These are phyloP conservation scores for Chloromyia formosa DNA, from an alignment of 2,888 invertebrate genomes.

Conservation along the genomic window DNA sequence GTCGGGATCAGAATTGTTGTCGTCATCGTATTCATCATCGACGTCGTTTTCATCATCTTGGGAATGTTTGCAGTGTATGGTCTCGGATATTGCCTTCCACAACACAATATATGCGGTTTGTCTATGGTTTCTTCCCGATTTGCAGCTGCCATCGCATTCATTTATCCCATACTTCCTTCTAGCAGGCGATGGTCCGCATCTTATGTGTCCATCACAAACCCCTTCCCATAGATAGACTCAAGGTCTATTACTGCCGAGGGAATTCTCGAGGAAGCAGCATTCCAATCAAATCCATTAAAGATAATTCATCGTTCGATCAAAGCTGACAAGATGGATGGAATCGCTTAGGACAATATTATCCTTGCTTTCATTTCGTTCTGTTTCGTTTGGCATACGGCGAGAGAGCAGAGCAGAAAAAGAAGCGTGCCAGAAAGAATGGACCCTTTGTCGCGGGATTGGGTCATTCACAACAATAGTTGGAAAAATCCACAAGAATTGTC, in stretches of 20 bases:
- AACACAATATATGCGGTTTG: not conserved
- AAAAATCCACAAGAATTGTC: constrained; percentile 29
- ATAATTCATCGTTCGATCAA: constrained; percentile 44
- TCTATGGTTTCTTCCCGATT: too few relatives aligned
- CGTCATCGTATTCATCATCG: constrained; percentile 14
- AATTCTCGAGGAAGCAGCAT: not conserved
- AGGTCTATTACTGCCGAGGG: not conserved
- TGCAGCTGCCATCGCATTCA: too few relatives aligned
- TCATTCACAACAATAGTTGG: constrained; percentile 8
- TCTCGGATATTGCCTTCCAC: not conserved
- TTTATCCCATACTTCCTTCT: too few relatives aligned
- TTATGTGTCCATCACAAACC: not conserved
- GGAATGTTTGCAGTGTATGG: constrained; percentile 33
- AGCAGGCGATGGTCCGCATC: too few relatives aligned
- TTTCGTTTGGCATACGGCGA: not conserved
- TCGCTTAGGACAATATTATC: constrained; percentile 39
- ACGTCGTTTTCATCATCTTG: constrained; percentile 6
- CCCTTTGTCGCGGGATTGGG: not conserved
- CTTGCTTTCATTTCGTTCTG: constrained; percentile 11
- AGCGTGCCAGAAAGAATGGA: not conserved
- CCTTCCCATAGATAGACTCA: too few relatives aligned
- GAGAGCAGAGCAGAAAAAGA: not conserved
- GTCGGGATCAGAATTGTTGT: not conserved
- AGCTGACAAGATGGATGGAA: constrained; percentile 42
- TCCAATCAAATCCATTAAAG: constrained; percentile 43